phyloP scores from a whole-genome alignment of 2,888 invertebrate genomes.

The Chaetogeoica ovagalla region DNA sequence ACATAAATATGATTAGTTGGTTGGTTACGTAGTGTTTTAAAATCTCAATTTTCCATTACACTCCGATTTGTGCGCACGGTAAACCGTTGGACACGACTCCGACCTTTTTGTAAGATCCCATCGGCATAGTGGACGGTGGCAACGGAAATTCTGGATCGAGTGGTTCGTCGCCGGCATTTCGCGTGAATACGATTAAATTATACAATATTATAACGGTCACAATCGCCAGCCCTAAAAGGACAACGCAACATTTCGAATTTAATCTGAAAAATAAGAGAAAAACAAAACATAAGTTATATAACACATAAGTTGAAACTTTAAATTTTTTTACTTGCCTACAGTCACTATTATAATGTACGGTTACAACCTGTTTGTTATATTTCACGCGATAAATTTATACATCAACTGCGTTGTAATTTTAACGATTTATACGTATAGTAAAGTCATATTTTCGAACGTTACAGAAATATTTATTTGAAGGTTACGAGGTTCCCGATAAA shows the following conservation, averaged over 20 bases:
- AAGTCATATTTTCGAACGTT: too few relatives aligned
- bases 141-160: conserved; percentile 24
- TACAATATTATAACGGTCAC: background rate
- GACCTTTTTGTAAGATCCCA: conserved; percentile 57
- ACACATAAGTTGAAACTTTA: too few relatives aligned
- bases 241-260: background rate
- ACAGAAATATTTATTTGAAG: too few relatives aligned
- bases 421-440: too few relatives aligned
- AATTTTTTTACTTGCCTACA: too few relatives aligned
- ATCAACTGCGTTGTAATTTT: too few relatives aligned
- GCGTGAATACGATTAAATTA: background rate
- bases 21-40: background rate
- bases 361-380: too few relatives aligned
- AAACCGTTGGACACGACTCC: conserved; percentile 60
- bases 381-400: too few relatives aligned
- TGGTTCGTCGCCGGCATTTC: background rate
- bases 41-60: conserved; percentile 51
- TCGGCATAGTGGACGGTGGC: conserved; percentile 54
- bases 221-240: background rate
- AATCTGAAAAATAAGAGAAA: conserved; percentile 17
- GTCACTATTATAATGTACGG: too few relatives aligned
- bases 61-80: conserved; percentile 60
- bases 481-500: too few relatives aligned
- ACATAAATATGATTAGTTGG: too few relatives aligned
- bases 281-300: background rate